phyloP scores from a whole-genome alignment of 2,888 invertebrate genomes.

The Cynaeus angustus region DNA sequence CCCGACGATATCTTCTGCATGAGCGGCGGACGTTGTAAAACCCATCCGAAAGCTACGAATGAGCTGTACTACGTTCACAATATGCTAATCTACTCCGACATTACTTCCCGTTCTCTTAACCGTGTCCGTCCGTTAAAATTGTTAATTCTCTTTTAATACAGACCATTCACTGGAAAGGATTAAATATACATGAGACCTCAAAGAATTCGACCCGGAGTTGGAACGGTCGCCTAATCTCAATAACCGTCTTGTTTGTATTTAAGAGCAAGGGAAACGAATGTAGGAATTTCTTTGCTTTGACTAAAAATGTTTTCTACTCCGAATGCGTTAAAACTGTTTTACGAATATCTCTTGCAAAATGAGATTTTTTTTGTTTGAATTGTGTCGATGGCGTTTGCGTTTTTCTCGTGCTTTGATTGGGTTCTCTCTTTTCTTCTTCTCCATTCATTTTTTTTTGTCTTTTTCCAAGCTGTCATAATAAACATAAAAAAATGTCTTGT shows the following conservation, averaged over 20 bases:
- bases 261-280: neutral
- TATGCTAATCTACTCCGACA: slow-evolving; percentile 62
- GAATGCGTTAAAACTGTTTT: too few species aligned
- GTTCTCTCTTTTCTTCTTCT: too few species aligned
- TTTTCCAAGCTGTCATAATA: too few species aligned
- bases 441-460: too few species aligned
- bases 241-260: slow-evolving; percentile 46
- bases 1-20: slow-evolving; percentile 52
- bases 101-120: slow-evolving; percentile 56
- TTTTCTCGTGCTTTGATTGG: too few species aligned
- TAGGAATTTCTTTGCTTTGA: too few species aligned
- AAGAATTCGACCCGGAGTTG: slow-evolving; percentile 47
- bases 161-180: slow-evolving; percentile 57
- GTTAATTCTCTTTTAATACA: slow-evolving; percentile 64
- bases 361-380: too few species aligned
- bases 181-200: slow-evolving; percentile 57
- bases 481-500: too few species aligned
- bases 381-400: too few species aligned
- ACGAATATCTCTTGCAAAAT: too few species aligned
- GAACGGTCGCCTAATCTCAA: slow-evolving; percentile 43
- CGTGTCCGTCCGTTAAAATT: slow-evolving; percentile 62
- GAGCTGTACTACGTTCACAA: slow-evolving; percentile 57
- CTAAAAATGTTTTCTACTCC: too few species aligned
- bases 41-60: slow-evolving; percentile 55
- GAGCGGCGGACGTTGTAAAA: slow-evolving; percentile 53